phyloP scores from a whole-genome alignment of 2,888 invertebrate species.

The Sesia apiformis region DNA sequence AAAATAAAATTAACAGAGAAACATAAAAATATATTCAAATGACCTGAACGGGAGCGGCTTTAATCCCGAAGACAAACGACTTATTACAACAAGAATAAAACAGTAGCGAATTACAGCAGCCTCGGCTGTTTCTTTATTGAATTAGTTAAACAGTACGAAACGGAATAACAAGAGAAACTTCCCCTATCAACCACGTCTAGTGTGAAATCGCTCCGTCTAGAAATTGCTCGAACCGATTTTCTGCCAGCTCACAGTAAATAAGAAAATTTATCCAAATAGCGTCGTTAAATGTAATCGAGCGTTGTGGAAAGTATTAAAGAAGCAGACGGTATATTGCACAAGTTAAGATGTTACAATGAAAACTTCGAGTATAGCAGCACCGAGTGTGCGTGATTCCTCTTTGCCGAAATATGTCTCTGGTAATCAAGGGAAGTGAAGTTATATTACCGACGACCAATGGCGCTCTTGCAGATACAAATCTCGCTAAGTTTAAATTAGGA shows the following conservation, averaged over 20 bases:
- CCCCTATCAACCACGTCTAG: constrained; percentile 46
- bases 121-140: background rate
- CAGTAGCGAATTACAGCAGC: too few relatives aligned
- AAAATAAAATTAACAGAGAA: constrained; percentile 6
- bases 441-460: constrained; percentile 21
- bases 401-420: constrained; percentile 43
- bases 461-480: too few relatives aligned
- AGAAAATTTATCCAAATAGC: constrained; percentile 65
- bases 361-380: constrained; percentile 61
- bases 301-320: constrained; percentile 70
- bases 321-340: constrained; percentile 70
- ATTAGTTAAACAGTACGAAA: background rate
- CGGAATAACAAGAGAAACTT: constrained; percentile 21
- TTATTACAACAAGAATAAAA: too few relatives aligned
- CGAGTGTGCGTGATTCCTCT: constrained; percentile 63
- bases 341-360: constrained; percentile 71
- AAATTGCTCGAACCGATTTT: constrained; percentile 48
- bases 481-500: too few relatives aligned
- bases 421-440: constrained; percentile 42
- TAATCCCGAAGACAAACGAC: background rate
- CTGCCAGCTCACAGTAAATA: constrained; percentile 65
- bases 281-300: constrained; percentile 72
- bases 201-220: constrained; percentile 50
- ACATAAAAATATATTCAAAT: background rate
- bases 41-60: background rate